Evolutionary conservation across 1,140 invertebrate species (phyloP).

Genomic region (Temnothorax longispinosus): DNA sequence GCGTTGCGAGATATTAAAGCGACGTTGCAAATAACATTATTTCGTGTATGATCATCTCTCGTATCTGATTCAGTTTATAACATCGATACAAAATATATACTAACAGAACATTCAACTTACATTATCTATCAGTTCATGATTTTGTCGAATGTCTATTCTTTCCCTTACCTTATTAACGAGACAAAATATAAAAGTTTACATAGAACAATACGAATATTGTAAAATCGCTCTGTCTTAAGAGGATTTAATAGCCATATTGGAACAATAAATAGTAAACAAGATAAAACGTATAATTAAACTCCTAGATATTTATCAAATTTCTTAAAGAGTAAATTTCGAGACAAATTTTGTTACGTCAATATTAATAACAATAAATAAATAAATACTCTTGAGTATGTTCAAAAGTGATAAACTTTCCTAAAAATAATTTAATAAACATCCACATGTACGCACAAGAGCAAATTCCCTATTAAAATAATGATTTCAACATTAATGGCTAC

Average conservation of each 20-base stretch:
- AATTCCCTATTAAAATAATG: conserved; percentile 20
- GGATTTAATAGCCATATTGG: neutral
- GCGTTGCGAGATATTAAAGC: neutral
- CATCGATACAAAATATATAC: conserved; percentile 64
- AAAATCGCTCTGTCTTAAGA: conserved; percentile 12
- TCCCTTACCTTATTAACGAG: neutral
- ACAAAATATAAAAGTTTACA: conserved; percentile 28
- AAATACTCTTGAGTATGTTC: neutral
- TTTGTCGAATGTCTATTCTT: conserved; percentile 5
- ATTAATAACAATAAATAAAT: conserved; percentile 32
- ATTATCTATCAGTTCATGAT: conserved; percentile 47
- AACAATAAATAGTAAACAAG: conserved; percentile 6
- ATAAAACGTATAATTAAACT: neutral
- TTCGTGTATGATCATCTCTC: neutral
- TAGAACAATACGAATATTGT: conserved; percentile 17
- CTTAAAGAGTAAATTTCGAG: neutral
- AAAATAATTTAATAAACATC: conserved; percentile 17
- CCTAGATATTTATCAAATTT: neutral
- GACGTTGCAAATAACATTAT: neutral
- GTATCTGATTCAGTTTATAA: conserved; percentile 48
- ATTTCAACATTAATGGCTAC: conserved; percentile 13
- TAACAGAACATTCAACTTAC: conserved; percentile 55
- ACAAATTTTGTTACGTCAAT: neutral
- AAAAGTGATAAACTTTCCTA: conserved; percentile 8
- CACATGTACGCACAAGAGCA: neutral